Conservation (phyloP, 2,888 invertebrate genomes). For the Epinotia nisella region DNA sequence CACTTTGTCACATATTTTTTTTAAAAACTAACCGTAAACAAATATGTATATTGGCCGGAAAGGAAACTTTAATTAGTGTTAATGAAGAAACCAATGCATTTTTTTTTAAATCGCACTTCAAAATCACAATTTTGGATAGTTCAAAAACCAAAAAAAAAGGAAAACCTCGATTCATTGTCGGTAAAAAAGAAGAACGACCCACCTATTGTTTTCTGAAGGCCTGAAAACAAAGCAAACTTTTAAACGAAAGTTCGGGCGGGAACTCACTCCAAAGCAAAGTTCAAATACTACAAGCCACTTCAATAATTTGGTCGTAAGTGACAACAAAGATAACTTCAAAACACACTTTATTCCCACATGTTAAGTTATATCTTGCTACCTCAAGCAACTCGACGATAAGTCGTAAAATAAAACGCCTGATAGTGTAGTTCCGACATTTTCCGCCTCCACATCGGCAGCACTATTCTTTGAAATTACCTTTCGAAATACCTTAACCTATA, state of each 20-base stretch:
- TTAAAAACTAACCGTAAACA: no score
- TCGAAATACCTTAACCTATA: no score
- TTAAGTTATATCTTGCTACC: constrained; percentile 69
- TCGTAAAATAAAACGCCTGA: constrained; percentile 51
- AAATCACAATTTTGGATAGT: no score
- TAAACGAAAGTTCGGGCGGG: no score
- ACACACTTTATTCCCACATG: constrained; percentile 57
- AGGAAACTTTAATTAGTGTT: no score
- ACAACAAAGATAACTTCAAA: constrained; percentile 54
- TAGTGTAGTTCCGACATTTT: constrained; percentile 65
- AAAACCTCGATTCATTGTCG: no score
- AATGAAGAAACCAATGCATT: no score
- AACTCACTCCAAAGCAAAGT: not conserved
- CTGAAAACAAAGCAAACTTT: not conserved
- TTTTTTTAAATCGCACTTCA: no score
- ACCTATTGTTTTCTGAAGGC: not conserved
- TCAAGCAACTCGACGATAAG: constrained; percentile 55
- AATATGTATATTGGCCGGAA: no score
- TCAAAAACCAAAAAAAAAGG: no score
- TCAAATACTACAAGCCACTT: not conserved
- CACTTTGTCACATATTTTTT: no score
- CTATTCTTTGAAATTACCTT: constrained; percentile 48
- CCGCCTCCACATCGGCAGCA: constrained; percentile 64
- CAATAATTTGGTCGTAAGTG: constrained; percentile 54
- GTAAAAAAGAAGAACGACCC: no score